Conservation (phyloP, 2,888 invertebrate genomes). For the Orthosia incerta region DNA sequence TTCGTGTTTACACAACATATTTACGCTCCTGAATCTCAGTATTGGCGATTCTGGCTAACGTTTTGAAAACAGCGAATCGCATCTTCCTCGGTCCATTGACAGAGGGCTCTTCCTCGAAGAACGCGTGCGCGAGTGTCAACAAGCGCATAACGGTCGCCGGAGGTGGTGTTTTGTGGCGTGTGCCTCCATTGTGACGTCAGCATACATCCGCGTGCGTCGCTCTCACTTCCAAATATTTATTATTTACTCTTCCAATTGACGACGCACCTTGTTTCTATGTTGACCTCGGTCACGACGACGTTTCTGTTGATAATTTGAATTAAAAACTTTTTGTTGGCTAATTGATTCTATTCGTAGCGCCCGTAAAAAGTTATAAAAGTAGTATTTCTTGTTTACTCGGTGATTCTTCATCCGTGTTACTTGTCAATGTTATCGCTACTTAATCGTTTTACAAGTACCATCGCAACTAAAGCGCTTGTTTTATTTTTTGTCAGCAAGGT, state of each 20-base stretch:
- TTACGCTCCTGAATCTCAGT: slow-evolving; percentile 46
- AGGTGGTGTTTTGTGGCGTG: slow-evolving; percentile 61
- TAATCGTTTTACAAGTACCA: slow-evolving; percentile 50
- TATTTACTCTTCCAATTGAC: slow-evolving; percentile 77
- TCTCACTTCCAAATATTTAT: slow-evolving; percentile 82
- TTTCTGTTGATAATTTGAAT: slow-evolving; percentile 52
- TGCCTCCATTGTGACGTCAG: slow-evolving; percentile 76
- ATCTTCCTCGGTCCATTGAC: slow-evolving; percentile 78
- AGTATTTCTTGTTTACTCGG: slow-evolving; percentile 62
- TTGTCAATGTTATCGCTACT: slow-evolving; percentile 69
- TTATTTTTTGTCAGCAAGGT: slow-evolving; percentile 42
- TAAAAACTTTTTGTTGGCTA: slow-evolving; percentile 53
- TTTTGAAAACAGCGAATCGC: slow-evolving; percentile 81
- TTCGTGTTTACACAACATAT: slow-evolving; percentile 49
- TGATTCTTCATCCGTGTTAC: slow-evolving; percentile 67
- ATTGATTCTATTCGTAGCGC: slow-evolving; percentile 55
- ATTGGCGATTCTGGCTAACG: slow-evolving; percentile 71
- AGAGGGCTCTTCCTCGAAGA: slow-evolving; percentile 80
- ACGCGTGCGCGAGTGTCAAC: slow-evolving; percentile 84
- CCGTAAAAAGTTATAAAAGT: slow-evolving; percentile 56
- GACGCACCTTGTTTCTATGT: slow-evolving; percentile 67
- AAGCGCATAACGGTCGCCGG: slow-evolving; percentile 57
- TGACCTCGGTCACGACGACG: slow-evolving; percentile 46
- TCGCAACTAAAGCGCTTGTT: slow-evolving; percentile 48
- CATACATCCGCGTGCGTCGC: slow-evolving; percentile 74